Evolutionary conservation across 2,888 invertebrate species (phyloP).

Genomic region (Sericinus montela): DNA sequence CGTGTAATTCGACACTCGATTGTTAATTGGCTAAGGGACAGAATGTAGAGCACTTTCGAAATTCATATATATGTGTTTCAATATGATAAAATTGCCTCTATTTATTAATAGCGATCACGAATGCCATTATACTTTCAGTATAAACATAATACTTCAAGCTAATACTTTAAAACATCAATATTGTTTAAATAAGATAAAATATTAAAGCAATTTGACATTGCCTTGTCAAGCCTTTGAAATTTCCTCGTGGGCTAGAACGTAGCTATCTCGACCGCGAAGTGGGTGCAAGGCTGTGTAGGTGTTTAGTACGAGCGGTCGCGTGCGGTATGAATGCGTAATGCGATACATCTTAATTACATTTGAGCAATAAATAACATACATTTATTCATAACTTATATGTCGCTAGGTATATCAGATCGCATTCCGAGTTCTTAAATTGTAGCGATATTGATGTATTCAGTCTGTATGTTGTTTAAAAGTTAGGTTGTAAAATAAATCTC

Average conservation of each 20-base stretch:
- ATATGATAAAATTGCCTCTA: too few species aligned
- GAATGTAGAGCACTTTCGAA: conserved; percentile 9
- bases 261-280: conserved; percentile 12
- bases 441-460: neutral
- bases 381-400: conserved; percentile 16
- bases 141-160: too few species aligned
- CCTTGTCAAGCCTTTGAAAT: conserved; percentile 4
- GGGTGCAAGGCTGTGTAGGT: conserved; percentile 21
- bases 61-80: neutral
- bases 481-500: too few species aligned
- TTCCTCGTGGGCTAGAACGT: conserved; percentile 16
- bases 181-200: too few species aligned
- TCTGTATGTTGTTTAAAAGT: neutral
- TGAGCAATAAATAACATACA: conserved; percentile 18
- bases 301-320: conserved; percentile 16
- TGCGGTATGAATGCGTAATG: conserved; percentile 17
- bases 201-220: neutral
- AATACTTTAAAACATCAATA: too few species aligned
- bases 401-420: conserved; percentile 9
- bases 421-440: conserved; percentile 1
- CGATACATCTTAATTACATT: conserved; percentile 23
- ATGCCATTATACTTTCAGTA: neutral
- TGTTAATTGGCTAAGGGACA: conserved; percentile 3
- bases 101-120: too few species aligned
- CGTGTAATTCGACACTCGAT: conserved; percentile 13